Base-by-base conservation (phyloP, 2,113 vertebrate genomes). In the Trachemys scripta region DNA sequence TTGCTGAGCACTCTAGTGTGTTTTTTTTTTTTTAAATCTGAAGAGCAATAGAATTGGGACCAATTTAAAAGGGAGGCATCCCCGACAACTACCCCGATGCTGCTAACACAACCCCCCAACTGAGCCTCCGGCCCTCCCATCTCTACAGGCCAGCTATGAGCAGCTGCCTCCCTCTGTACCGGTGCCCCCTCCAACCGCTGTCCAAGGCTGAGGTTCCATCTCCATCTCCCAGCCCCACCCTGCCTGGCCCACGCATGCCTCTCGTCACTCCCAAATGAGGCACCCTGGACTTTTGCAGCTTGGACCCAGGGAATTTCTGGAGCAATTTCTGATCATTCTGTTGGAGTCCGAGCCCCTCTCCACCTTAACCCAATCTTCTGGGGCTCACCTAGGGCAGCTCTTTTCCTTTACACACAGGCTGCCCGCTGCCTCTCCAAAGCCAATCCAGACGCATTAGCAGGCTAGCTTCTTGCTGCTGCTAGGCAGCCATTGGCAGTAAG, bases 21-120 rank as follows among this genome's bases (percentile, higher is more conserved):
- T 35, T 38, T 38, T 38, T 8, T 47, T 82, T 51, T n/a, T 27
- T 4, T 25, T 78, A 27, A 19, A 1, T 45, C 19, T n/a, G 22
- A 16, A 25, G 1, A 2, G 2, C 9, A 51, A 22, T 24, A 13
- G 47, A 25, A 27, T 22, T n/a, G 57, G 17, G 16, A 29, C 1
- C 0, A 1, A 0, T 16, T 0, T 13, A 16, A 53, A 29, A 14
- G 0, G 4, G 59, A 80, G 29, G 8, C 3, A 11, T 19, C 4
- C 1, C 0, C 3, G 6, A 51, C 53, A 91, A 56, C 42, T 1
- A 47, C 59, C 47, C 47, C 38, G 6, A 13, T 25, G 72, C 72
- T 45, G 72, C 72, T 13, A 25, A 76, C 38, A 4, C 35, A 38
- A 38, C 9, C 31, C n/a, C 31, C 4, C 65, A 20, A 22, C 20